phyloP scores from a whole-genome alignment of 2,797 vertebrate species.

The Melanitta fusca region DNA sequence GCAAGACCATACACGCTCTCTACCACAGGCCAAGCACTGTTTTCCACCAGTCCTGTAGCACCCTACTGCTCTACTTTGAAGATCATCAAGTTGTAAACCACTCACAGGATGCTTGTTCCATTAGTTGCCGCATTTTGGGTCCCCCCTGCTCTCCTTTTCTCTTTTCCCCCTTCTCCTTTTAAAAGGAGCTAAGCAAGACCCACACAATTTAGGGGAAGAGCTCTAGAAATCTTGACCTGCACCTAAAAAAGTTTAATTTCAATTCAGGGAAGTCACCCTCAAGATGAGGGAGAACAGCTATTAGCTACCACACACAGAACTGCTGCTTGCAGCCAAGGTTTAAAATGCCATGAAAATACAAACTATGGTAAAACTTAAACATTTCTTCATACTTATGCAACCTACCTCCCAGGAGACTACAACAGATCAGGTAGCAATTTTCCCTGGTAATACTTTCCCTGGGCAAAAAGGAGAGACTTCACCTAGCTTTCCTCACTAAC shows the following conservation, averaged over 20 bases:
- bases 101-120: background rate
- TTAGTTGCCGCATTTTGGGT: background rate
- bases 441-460: background rate
- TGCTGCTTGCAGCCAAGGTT: background rate
- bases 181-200: background rate
- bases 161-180: background rate
- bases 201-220: background rate
- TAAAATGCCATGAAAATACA: background rate
- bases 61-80: conserved; percentile 1
- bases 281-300: background rate
- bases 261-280: background rate
- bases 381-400: background rate
- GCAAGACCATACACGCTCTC: conserved; percentile 40
- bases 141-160: background rate
- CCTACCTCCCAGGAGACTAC: background rate
- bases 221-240: background rate
- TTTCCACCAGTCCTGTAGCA: background rate
- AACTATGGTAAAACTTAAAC: background rate
- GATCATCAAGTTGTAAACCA: background rate
- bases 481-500: background rate
- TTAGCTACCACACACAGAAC: background rate
- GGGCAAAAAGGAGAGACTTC: background rate
- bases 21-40: background rate
- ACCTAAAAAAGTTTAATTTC: background rate
- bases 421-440: background rate